Percentiles rank a stretch among this genome's conserved stretches.
Conservation (phyloP, 1,140 invertebrate genomes). For the Drosophila sp. region DNA sequence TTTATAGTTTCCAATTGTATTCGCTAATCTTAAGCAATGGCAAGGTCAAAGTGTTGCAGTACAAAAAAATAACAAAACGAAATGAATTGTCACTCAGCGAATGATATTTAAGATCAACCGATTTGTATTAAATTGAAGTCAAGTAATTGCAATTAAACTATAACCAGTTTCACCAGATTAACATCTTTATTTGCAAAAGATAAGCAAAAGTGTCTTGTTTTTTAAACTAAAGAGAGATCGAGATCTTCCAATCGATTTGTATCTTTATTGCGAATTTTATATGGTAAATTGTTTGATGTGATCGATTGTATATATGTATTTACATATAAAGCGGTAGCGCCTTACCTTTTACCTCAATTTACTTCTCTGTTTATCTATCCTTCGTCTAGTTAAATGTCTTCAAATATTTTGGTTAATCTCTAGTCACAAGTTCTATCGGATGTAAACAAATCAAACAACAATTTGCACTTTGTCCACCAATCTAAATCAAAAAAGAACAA, state of each 20-base stretch:
- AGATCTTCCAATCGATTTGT: too few relatives aligned
- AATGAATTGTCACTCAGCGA: slow-evolving; percentile 8
- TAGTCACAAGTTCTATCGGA: slow-evolving; percentile 67
- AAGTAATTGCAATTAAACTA: background rate
- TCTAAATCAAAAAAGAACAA: slow-evolving; percentile 1
- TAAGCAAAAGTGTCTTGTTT: too few relatives aligned
- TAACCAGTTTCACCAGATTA: too few relatives aligned
- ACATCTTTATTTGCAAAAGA: too few relatives aligned
- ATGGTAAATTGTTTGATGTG: too few relatives aligned
- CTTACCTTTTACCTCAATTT: slow-evolving; percentile 24
- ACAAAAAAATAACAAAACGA: background rate
- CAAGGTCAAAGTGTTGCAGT: slow-evolving; percentile 56
- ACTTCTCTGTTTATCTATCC: slow-evolving; percentile 8
- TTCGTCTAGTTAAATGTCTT: slow-evolving; percentile 8
- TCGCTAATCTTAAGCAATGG: slow-evolving; percentile 41
- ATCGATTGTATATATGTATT: too few relatives aligned
- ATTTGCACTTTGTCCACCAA: slow-evolving; percentile 60
- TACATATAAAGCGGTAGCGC: too few relatives aligned
- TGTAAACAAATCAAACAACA: slow-evolving; percentile 67
- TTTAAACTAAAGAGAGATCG: too few relatives aligned
- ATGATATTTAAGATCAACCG: slow-evolving; percentile 15
- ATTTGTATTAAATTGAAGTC: background rate
- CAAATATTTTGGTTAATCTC: slow-evolving; percentile 20
- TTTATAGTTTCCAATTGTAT: slow-evolving; percentile 1
- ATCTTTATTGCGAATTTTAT: too few relatives aligned